phyloP scores from a whole-genome alignment of 2,113 vertebrate species.

The Corythaeola cristata region DNA sequence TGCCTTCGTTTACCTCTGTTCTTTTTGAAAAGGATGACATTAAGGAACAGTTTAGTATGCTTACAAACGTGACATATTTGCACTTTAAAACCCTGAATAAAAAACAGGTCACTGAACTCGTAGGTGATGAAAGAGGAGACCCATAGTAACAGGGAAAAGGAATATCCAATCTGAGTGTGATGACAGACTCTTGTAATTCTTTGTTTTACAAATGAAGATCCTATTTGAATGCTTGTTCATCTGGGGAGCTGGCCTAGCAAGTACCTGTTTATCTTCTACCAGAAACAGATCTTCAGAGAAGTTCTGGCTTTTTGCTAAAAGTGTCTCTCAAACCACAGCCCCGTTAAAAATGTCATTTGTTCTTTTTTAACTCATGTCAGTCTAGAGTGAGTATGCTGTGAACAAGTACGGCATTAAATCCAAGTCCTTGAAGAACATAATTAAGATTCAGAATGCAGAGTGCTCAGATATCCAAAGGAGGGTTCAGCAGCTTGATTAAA shows the following conservation, averaged over 20 bases:
- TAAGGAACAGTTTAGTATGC: not conserved
- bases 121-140: not conserved
- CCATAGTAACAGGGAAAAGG: not conserved
- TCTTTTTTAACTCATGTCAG: not conserved
- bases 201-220: not conserved
- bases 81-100: not conserved
- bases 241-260: not conserved
- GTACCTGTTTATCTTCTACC: not conserved
- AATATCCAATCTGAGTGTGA: not conserved
- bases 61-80: not conserved
- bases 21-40: not conserved
- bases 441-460: not conserved
- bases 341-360: not conserved
- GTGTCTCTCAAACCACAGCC: not conserved
- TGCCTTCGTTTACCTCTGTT: not conserved
- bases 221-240: not conserved
- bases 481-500: not conserved
- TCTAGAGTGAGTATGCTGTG: not conserved
- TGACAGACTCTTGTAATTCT: not conserved
- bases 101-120: accelerated
- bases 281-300: not conserved
- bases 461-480: not conserved
- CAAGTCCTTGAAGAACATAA: not conserved
- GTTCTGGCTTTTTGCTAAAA: not conserved
- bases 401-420: not conserved